A percentile compares a stretch with the other conserved stretches of the same genome.
Conservation (phyloP, 2,888 invertebrate genomes). For the Apomyelois bistriatella region DNA sequence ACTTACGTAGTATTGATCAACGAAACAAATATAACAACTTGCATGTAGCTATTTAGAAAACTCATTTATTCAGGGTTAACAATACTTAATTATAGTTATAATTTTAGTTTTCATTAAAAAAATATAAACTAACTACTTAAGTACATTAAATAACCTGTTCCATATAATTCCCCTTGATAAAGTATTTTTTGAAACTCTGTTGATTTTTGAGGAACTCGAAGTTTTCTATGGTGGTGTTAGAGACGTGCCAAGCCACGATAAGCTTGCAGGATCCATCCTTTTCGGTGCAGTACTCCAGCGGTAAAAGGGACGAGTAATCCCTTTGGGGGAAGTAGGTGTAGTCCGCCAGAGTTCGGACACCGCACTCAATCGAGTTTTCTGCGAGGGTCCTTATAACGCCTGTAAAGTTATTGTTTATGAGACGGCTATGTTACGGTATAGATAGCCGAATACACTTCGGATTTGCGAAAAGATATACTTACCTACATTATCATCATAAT, state of each 20-base stretch:
- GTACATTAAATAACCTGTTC: constrained; percentile 27
- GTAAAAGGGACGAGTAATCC: constrained; percentile 33
- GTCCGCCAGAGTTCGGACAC: constrained; percentile 54
- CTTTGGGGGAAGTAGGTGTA: constrained; percentile 59
- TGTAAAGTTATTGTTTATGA: constrained; percentile 25
- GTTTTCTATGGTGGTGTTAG: constrained; percentile 59
- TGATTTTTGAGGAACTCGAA: constrained; percentile 64
- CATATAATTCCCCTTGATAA: constrained; percentile 40
- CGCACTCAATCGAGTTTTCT: constrained; percentile 51
- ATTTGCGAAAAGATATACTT: no score
- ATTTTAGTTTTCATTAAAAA: not conserved
- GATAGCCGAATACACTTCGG: no score
- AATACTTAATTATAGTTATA: no score
- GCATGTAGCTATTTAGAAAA: no score
- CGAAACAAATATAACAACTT: no score
- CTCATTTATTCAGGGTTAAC: no score
- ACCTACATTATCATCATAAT: no score
- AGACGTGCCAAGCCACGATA: constrained; percentile 62
- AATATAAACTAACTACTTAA: not conserved
- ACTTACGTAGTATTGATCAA: no score
- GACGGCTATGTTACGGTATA: no score
- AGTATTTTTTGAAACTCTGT: constrained; percentile 52
- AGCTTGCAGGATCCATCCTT: constrained; percentile 56
- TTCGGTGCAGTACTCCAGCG: constrained; percentile 61
- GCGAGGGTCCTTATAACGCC: constrained; percentile 50